These are phyloP conservation scores for Drosophila quadrilineata DNA, from an alignment of 1,140 invertebrate species.

Conservation along the genomic window DNA sequence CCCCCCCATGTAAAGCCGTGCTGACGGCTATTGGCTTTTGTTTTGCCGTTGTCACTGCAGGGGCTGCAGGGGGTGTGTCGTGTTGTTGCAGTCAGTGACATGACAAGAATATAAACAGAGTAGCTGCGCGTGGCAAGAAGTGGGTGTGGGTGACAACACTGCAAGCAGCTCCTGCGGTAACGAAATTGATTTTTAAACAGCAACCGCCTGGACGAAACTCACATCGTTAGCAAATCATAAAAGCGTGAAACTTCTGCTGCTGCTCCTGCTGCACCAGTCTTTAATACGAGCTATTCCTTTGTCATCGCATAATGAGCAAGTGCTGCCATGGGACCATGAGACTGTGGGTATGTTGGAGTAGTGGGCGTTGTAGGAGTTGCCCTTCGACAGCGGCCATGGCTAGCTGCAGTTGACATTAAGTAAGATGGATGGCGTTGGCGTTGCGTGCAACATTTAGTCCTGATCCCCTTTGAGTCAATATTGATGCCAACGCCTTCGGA, in stretches of 20 bases:
- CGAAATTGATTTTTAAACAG: slow-evolving; percentile 77
- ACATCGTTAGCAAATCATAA: slow-evolving; percentile 77
- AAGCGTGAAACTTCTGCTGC: slow-evolving; percentile 51
- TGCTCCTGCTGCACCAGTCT: slow-evolving; percentile 3
- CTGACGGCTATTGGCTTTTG: slow-evolving; percentile 76
- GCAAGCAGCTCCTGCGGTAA: slow-evolving; percentile 45
- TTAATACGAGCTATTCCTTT: slow-evolving; percentile 64
- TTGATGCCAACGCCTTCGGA: slow-evolving; percentile 51
- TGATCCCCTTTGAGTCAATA: slow-evolving; percentile 73
- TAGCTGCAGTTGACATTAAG: slow-evolving; percentile 73
- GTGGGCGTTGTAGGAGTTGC: too few species aligned
- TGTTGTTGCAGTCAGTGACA: slow-evolving; percentile 40
- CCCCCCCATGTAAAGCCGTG: too few species aligned
- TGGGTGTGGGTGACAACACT: background rate
- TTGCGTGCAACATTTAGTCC: slow-evolving; percentile 74
- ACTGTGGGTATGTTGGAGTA: background rate
- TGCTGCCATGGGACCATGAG: slow-evolving; percentile 15
- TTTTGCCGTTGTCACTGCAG: slow-evolving; percentile 29
- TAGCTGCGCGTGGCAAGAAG: slow-evolving; percentile 12
- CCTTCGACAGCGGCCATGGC: too few species aligned
- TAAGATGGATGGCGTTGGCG: slow-evolving; percentile 72
- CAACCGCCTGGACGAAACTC: slow-evolving; percentile 36
- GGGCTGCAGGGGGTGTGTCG: background rate
- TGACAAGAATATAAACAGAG: slow-evolving; percentile 68
- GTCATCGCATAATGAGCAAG: slow-evolving; percentile 72